Evolutionary conservation across 2,113 vertebrate genomes (phyloP).

Genomic region (Petromus typicus): DNA sequence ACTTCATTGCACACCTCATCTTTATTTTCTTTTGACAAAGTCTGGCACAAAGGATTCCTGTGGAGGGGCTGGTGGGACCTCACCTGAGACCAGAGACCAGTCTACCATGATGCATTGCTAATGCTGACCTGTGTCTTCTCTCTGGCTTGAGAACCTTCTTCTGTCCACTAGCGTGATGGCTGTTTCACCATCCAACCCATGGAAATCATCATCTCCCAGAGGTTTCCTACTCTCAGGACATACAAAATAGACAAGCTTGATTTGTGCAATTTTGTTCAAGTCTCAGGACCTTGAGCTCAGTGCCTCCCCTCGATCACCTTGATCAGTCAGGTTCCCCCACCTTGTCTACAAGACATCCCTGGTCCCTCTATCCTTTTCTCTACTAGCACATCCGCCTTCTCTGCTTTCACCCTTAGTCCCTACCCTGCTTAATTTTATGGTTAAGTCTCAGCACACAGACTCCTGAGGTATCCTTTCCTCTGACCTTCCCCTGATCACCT

Average conservation of each 20-base stretch:
- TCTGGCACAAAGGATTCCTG: not conserved
- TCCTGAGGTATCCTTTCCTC: not conserved
- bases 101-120: not conserved
- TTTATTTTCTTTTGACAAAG: not conserved
- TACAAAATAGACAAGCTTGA: not conserved
- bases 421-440: not conserved
- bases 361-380: not conserved
- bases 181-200: not conserved
- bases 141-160: not conserved
- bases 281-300: not conserved
- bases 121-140: not conserved
- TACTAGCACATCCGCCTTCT: not conserved
- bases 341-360: not conserved
- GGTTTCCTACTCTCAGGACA: not conserved
- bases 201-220: not conserved
- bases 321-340: not conserved
- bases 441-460: not conserved
- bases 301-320: not conserved
- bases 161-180: rapidly evolving
- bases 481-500: not conserved
- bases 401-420: not conserved
- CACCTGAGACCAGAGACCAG: not conserved
- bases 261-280: not conserved
- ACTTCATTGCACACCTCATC: not conserved
- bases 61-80: not conserved